Evolutionary conservation across 2,797 vertebrate species (phyloP), one percentile per base, ranked within the genome.

Genomic region (Danionella dracula): DNA sequence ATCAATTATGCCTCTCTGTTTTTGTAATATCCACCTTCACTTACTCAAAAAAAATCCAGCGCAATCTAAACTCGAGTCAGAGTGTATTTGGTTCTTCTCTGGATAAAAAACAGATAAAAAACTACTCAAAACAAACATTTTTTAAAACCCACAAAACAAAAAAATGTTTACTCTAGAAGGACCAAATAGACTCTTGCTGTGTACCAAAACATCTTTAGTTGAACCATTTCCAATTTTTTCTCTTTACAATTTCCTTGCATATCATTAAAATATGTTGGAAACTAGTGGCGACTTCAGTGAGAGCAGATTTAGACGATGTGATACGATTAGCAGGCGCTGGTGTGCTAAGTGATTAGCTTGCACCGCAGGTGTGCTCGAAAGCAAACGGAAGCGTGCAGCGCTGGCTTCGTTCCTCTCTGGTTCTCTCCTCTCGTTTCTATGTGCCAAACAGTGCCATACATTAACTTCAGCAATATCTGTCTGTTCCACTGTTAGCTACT

Each of bases 1-100:
- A 90, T 90, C 88, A 90, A 90, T 89, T 85, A 89, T 88, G 83
- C 79, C 76, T 88, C 83, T 88, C 87, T 86, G 89, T 91, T 90
- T 89, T 84, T 74, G 73, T 82, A 72, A 82, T 78, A 86, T 84
- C 82, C 85, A 79, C 85, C 84, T 84, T 86, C 81, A 88, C 83
- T 81, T 74, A 83, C 82, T 78, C 75, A 74, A 83, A 79, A 68
- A 75, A 81, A 79, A 70, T n/a, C n/a, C n/a, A n/a, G n/a, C n/a
- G n/a, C n/a, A n/a, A n/a, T n/a, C n/a, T n/a, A n/a, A n/a, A n/a
- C n/a, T n/a, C n/a, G n/a, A n/a, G n/a, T n/a, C n/a, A n/a, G n/a
- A n/a, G n/a, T n/a, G n/a, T n/a, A n/a, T n/a, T n/a, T n/a, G n/a
- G n/a, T n/a, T n/a, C n/a, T n/a, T n/a, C n/a, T n/a, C n/a, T n/a